phyloP scores from a whole-genome alignment of 2,113 vertebrate genomes.

The Apteryx owenii region DNA sequence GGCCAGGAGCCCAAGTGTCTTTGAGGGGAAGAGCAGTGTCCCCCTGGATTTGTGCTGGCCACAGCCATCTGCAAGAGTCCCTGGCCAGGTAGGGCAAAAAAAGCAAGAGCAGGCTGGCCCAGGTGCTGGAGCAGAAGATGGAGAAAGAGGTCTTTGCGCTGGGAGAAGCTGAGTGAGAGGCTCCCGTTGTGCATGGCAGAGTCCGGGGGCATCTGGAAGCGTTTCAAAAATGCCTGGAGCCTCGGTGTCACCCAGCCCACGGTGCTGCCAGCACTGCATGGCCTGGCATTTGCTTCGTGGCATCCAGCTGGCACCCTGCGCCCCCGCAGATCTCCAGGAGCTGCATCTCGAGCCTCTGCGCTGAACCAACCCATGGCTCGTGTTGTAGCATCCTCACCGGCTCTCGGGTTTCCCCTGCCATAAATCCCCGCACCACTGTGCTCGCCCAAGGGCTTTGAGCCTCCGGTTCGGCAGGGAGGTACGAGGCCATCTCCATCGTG shows the following conservation, averaged over 20 bases:
- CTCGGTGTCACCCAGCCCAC: rapidly evolving
- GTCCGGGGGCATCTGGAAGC: neutral
- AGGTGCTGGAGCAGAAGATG: neutral
- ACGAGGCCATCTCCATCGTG: rapidly evolving
- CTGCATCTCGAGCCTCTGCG: neutral
- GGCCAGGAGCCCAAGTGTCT: neutral
- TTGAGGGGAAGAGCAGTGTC: neutral
- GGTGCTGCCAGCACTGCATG: rapidly evolving
- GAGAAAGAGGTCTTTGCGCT: neutral
- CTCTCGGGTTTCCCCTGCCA: neutral
- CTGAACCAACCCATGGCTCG: neutral
- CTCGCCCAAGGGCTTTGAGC: rapidly evolving
- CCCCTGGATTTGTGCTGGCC: neutral
- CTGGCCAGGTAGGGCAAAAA: neutral
- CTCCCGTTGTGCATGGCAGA: rapidly evolving
- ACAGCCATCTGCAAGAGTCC: neutral
- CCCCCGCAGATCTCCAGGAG: neutral
- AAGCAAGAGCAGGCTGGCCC: neutral
- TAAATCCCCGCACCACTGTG: rapidly evolving
- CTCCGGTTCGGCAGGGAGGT: rapidly evolving
- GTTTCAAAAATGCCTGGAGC: neutral
- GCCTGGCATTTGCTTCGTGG: rapidly evolving
- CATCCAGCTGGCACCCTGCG: neutral
- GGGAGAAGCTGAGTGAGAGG: neutral
- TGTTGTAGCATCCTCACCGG: rapidly evolving